Conservation (phyloP, 2,113 vertebrate species). For the Heptranchias perlo region DNA sequence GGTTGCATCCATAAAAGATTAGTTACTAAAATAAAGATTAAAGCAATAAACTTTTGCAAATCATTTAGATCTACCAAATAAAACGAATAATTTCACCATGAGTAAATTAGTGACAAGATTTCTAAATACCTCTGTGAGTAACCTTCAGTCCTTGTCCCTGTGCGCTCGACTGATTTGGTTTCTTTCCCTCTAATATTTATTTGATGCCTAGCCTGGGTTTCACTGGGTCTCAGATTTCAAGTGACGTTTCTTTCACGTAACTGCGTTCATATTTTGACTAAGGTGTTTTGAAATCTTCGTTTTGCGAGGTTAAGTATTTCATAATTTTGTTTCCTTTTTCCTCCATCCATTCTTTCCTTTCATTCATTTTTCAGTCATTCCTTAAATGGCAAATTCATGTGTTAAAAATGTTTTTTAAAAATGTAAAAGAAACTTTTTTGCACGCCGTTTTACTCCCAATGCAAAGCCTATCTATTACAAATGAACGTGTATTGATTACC, state of each 20-base stretch:
- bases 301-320: neutral
- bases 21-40: neutral
- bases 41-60: neutral
- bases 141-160: neutral
- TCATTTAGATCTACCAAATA: neutral
- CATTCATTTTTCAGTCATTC: no score
- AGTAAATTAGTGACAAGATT: neutral
- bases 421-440: neutral
- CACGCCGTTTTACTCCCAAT: no score
- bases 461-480: neutral
- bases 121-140: neutral
- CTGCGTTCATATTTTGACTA: neutral
- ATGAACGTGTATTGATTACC: neutral
- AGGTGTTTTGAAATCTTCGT: no score
- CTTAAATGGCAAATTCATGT: neutral
- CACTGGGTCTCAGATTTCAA: neutral
- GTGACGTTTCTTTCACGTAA: neutral
- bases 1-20: neutral
- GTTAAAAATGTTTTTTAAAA: neutral
- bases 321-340: neutral
- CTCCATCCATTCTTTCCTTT: neutral
- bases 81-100: neutral
- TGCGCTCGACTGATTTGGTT: neutral
- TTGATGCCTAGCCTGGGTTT: neutral
- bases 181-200: neutral